Evolutionary conservation across 2,888 invertebrate genomes (phyloP).

Genomic region (Polylopha cassiicola): DNA sequence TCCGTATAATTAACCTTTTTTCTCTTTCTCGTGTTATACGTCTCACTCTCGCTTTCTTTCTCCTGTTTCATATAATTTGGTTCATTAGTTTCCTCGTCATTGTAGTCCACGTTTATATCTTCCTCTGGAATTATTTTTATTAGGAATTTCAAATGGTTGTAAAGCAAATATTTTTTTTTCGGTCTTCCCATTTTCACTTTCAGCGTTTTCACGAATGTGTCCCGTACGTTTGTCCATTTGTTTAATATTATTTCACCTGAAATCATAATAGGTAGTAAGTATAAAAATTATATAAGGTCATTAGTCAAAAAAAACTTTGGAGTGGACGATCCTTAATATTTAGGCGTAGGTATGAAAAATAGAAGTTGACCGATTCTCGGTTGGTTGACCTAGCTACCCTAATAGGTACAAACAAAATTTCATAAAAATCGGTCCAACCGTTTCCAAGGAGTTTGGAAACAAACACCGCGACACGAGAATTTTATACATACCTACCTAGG

Average conservation of each 20-base stretch:
- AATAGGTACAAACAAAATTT: too few species aligned
- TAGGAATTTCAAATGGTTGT: conserved; percentile 56
- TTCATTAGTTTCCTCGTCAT: conserved; percentile 13
- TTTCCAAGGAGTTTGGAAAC: too few species aligned
- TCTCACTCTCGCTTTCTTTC: conserved; percentile 22
- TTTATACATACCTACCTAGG: too few species aligned
- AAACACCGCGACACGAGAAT: too few species aligned
- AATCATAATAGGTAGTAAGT: conserved; percentile 24
- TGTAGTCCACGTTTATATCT: conserved; percentile 28
- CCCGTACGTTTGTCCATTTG: conserved; percentile 67
- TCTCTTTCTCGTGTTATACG: conserved; percentile 30
- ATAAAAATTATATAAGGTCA: neutral
- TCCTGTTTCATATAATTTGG: conserved; percentile 34
- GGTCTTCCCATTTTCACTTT: conserved; percentile 48
- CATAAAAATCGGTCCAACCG: too few species aligned
- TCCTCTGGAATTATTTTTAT: conserved; percentile 39
- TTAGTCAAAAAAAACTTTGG: too few species aligned
- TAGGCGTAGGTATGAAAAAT: too few species aligned
- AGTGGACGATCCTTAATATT: too few species aligned
- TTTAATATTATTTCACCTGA: conserved; percentile 53
- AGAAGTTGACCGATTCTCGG: too few species aligned
- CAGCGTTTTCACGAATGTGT: conserved; percentile 59
- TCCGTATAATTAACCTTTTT: conserved; percentile 29
- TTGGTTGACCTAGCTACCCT: too few species aligned
- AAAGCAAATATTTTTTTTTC: conserved; percentile 49